Conservation (phyloP, 2,888 invertebrate genomes). For the Philereme vetulata region DNA sequence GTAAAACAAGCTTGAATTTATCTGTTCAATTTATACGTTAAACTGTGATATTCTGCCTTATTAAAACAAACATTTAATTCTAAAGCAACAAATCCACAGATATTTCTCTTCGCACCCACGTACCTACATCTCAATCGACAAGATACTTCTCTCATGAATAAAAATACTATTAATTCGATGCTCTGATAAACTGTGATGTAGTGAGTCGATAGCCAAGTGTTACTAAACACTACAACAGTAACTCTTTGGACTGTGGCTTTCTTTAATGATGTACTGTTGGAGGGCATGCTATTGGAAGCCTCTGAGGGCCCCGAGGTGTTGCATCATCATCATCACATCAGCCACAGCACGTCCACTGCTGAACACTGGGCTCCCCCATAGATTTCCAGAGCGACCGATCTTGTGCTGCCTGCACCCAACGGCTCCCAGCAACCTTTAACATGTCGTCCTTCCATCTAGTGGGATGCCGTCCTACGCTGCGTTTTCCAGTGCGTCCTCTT, state of each 20-base stretch:
- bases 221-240: background rate
- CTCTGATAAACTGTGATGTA: constrained; percentile 26
- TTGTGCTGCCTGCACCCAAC: no score
- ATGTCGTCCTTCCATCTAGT: no score
- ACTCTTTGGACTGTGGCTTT: background rate
- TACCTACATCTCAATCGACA: constrained; percentile 31
- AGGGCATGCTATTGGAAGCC: no score
- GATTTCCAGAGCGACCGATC: no score
- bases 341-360: no score
- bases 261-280: background rate
- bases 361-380: no score
- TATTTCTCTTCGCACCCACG: constrained; percentile 18
- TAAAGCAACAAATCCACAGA: constrained; percentile 15
- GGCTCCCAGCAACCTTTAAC: no score
- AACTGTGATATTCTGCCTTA: background rate
- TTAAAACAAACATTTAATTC: background rate
- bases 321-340: no score
- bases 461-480: no score
- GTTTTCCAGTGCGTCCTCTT: no score
- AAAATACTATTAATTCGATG: constrained; percentile 35
- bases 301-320: no score
- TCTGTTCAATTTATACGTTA: background rate
- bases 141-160: constrained; percentile 34
- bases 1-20: no score
- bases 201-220: constrained; percentile 13